These are phyloP conservation scores for Stictonetta naevosa DNA, from an alignment of 2,113 vertebrate species.

Conservation along the genomic window DNA sequence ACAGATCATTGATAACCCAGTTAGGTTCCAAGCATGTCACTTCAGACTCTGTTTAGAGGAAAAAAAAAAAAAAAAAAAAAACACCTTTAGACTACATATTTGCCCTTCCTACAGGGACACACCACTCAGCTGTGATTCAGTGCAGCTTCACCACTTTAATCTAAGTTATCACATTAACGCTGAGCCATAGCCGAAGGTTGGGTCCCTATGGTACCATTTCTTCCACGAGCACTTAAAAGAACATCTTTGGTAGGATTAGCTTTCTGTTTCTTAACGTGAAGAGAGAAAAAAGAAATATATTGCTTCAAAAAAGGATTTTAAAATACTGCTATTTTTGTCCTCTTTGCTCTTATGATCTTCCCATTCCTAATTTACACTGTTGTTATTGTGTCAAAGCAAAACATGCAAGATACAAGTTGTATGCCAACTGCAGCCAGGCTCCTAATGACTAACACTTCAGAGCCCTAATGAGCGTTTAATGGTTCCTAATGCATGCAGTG, in stretches of 20 bases:
- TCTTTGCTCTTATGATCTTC: not conserved
- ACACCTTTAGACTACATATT: fast-evolving
- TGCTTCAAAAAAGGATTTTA: not conserved
- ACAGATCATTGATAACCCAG: not conserved
- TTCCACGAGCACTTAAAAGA: not conserved
- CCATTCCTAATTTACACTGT: not conserved
- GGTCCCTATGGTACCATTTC: not conserved
- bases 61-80: not conserved
- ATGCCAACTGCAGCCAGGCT: not conserved
- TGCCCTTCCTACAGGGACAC: not conserved
- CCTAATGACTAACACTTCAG: constrained; percentile 65
- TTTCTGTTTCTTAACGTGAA: not conserved
- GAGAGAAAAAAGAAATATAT: not conserved
- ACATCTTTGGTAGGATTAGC: not conserved
- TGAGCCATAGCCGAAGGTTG: not conserved
- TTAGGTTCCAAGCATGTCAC: not conserved
- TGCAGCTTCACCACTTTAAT: not conserved
- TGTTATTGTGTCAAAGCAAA: constrained; percentile 3
- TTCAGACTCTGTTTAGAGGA: not conserved
- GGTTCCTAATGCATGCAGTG: constrained; percentile 47
- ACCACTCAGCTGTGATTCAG: not conserved
- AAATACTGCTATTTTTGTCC: not conserved
- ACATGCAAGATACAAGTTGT: not conserved
- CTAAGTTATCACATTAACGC: not conserved
- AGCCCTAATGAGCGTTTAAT: constrained; percentile 64